Evolutionary conservation across 2,888 invertebrate genomes (phyloP), one percentile per base, ranked within the genome.

Genomic region (Cheiracanthium punctorium): DNA sequence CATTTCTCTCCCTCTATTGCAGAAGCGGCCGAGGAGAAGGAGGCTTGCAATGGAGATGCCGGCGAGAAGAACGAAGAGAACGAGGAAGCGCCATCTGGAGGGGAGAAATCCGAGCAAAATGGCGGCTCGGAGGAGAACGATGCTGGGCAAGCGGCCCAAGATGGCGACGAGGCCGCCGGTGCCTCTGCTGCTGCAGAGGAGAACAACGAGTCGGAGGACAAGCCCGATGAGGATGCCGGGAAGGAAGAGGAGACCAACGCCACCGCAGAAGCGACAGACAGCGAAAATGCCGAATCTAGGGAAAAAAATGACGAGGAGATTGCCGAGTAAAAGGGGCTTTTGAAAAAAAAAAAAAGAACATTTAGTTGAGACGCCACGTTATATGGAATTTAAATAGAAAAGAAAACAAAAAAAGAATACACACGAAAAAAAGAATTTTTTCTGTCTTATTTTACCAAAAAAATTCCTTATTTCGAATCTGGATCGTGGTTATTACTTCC

Each of bases 251-350:
- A 73, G 20, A 67, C 4, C 10, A n/a, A 64, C n/a, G 71, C 41
- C 24, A 24, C 65, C 10, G 73, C 65, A n/a, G 80, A 80, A 14
- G 72, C 80, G 29, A 80, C 80, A 64, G 80, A 75, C 37, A 67
- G 73, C 82, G 82, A 82, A 76, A 82, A 82, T 12, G 71, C 58
- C 30, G 82, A 82, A 82, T 82, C 82, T 76, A 82, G 82, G 82
- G 76, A 81, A 74, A 81, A 74, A 30, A 81, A 71, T 48, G 82
- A 77, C 20, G 82, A 82, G 28, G 82, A 82, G 28, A 73, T 77
- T 58, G 71, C 82, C 2, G 82, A 82, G 77, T 77, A 82, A 71
- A 64, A n/a, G 32, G 14, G n/a, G n/a, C n/a, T n/a, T n/a, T n/a
- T n/a, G n/a, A n/a, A n/a, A n/a, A n/a, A n/a, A n/a, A n/a, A n/a